Evolutionary conservation across 2,113 vertebrate genomes (phyloP), one percentile per base, ranked within the genome.

Genomic region (Ploceus nigricollis): DNA sequence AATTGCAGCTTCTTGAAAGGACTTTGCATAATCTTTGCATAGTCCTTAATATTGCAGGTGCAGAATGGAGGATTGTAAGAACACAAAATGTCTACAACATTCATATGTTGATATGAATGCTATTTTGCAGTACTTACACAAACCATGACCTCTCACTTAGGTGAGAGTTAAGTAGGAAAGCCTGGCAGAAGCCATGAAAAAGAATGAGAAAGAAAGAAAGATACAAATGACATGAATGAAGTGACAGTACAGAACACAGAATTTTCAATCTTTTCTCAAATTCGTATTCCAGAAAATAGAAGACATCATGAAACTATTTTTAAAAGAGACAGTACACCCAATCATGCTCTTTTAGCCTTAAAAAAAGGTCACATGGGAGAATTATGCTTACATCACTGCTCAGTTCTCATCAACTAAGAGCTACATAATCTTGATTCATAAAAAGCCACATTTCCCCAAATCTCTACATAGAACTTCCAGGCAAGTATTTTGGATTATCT

Each of bases 71-170:
- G 53, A 80, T 8, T 89, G 7, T 35, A 87, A 50, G 64, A 93
- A 94, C 45, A 96, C 51, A 89, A 79, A 87, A 58, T 12, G 23
- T 90, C 76, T 69, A 90, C 60, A 63, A n/a, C 94, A 97, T 97
- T 97, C 97, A 97, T 96, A 96, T 31, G 1, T 37, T 75, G 57
- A 87, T 96, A 97, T 97, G 96, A 97, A 97, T 97, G 97, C 85
- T 93, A 93, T 75, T 91, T 83, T 90, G 73, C 86, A 95, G 95
- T 97, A 97, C 93, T 97, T 97, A 96, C 93, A 96, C 80, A 96
- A 86, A 82, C 27, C 93, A 72, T 94, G 91, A 94, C 89, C 89
- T 97, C 94, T 96, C 94, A 94, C 69, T 94, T 90, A 94, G 4
- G 68, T 93, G 79, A 97, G 94, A 88, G 91, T 94, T 90, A 94